phyloP scores from a whole-genome alignment of 2,113 vertebrate genomes.

The Aleadryas rufinucha region DNA sequence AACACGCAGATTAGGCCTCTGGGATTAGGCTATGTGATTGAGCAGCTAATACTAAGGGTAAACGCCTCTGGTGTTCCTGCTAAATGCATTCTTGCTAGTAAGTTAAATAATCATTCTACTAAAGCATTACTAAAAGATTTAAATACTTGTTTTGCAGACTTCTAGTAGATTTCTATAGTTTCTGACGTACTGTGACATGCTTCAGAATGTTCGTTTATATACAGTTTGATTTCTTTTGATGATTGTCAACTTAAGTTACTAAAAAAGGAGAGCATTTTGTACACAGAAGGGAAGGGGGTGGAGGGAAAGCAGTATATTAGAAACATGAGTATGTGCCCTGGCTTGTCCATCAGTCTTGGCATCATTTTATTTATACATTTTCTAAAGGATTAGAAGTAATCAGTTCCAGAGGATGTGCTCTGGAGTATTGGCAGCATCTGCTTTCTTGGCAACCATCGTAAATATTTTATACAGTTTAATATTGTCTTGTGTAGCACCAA shows the following conservation, averaged over 20 bases:
- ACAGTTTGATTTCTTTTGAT: conserved; percentile 73
- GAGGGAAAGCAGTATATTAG: conserved; percentile 45
- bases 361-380: conserved; percentile 70
- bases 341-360: conserved; percentile 70
- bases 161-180: conserved; percentile 67
- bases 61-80: conserved; percentile 57
- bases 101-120: conserved; percentile 57
- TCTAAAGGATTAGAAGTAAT: conserved; percentile 71
- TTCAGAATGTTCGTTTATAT: conserved; percentile 63
- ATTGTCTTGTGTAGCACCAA: neutral
- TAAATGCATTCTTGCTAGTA: conserved; percentile 62
- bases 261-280: conserved; percentile 63
- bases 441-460: conserved; percentile 64
- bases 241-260: conserved; percentile 75
- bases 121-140: conserved; percentile 57
- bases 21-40: conserved; percentile 58
- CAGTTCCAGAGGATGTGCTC: conserved; percentile 74
- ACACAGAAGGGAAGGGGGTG: neutral
- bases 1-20: conserved; percentile 57
- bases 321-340: conserved; percentile 71
- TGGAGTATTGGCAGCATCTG: conserved; percentile 58
- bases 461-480: conserved; percentile 56
- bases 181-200: conserved; percentile 67
- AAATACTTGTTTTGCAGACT: conserved; percentile 43
- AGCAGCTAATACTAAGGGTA: conserved; percentile 66